Evolutionary conservation across 2,113 vertebrate genomes (phyloP).

Genomic region (Ellobius talpinus): DNA sequence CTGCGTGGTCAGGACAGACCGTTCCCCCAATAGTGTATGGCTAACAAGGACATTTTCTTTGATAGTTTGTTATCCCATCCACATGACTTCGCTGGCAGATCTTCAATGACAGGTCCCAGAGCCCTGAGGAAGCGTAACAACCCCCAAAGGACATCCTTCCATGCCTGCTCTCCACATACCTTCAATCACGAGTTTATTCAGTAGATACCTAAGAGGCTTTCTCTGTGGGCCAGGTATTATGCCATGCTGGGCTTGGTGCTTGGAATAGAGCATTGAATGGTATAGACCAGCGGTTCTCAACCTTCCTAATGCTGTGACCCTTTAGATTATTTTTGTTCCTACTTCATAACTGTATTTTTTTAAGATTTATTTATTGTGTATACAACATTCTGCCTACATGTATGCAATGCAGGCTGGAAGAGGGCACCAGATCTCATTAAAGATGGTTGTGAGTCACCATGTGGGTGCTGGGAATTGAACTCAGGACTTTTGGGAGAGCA

Average conservation of each 20-base stretch:
- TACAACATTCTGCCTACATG: too few species aligned
- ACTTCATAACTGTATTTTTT: not conserved
- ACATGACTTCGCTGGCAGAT: not conserved
- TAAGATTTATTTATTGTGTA: too few species aligned
- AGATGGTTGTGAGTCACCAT: too few species aligned
- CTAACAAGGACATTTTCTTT: not conserved
- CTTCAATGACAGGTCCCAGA: not conserved
- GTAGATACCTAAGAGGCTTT: not conserved
- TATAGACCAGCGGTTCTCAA: not conserved
- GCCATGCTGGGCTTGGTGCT: not conserved
- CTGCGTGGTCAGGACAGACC: not conserved
- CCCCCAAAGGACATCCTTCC: not conserved
- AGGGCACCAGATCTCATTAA: too few species aligned
- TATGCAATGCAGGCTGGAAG: too few species aligned
- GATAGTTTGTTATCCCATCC: not conserved
- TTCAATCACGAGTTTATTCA: not conserved
- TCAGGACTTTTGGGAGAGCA: too few species aligned
- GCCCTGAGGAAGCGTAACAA: not conserved
- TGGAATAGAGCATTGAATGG: not conserved
- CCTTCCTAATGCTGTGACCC: not conserved
- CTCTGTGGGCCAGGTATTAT: not conserved
- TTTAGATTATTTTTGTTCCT: not conserved
- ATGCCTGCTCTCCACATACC: too few species aligned
- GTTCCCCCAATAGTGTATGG: rapidly evolving
- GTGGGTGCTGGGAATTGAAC: too few species aligned